A percentile compares a stretch with the other conserved stretches of the same genome.
Conservation (phyloP, 2,113 vertebrate species). For the Catharus bicknelli region DNA sequence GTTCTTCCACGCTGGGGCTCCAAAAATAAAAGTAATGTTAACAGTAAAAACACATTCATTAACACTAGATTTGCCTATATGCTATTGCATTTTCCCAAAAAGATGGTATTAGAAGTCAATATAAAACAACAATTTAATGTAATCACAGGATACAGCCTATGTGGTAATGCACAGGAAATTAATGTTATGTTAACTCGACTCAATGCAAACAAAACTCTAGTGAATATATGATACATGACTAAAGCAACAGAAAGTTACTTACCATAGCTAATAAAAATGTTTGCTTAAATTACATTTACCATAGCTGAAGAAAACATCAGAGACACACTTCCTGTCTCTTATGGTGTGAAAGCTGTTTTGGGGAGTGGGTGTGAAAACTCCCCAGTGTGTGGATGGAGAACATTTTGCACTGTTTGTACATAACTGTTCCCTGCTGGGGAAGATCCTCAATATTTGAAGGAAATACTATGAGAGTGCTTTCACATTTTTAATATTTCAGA, state of each 20-base stretch:
- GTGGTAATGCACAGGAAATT: not conserved
- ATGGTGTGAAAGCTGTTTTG: slow-evolving; percentile 38
- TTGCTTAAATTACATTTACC: not conserved
- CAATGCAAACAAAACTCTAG: not conserved
- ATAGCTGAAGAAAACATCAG: not conserved
- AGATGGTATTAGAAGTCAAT: not conserved
- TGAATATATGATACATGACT: not conserved
- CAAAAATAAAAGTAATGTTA: not conserved
- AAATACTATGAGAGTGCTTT: not conserved
- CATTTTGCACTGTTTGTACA: slow-evolving; percentile 35
- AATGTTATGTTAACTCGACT: not conserved
- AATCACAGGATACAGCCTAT: not conserved
- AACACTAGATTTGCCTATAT: not conserved
- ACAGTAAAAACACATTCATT: not conserved
- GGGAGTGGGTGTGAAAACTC: slow-evolving; percentile 45
- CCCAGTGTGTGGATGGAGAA: slow-evolving; percentile 15
- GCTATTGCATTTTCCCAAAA: not conserved
- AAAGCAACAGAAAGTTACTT: not conserved
- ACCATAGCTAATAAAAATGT: not conserved
- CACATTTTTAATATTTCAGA: not conserved
- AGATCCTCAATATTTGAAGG: not conserved
- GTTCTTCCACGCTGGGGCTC: not conserved
- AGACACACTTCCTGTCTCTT: not conserved
- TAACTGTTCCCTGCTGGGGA: not conserved
- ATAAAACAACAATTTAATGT: not conserved